phyloP scores from a whole-genome alignment of 2,113 vertebrate genomes.

The Spea multiplicata region DNA sequence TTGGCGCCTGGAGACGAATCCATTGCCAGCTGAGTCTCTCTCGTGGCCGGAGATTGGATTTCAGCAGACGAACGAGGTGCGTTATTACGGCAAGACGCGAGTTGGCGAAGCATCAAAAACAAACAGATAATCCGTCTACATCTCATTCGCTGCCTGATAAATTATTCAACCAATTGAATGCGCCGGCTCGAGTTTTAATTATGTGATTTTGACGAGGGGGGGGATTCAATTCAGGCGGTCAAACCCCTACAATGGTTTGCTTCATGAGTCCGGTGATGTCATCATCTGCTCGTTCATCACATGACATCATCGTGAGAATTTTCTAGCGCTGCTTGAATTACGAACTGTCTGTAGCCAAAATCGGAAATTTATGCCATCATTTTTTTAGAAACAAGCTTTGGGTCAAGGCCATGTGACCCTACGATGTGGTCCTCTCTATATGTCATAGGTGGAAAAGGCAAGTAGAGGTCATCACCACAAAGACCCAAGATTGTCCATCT shows the following conservation, averaged over 20 bases:
- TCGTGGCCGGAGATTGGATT: conserved; percentile 51
- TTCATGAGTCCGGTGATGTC: conserved; percentile 25
- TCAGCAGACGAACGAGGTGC: conserved; percentile 23
- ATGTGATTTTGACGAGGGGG: background rate
- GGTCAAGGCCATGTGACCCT: too few relatives aligned
- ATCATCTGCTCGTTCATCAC: background rate
- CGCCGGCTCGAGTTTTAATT: conserved; percentile 23
- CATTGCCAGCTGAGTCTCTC: conserved; percentile 13
- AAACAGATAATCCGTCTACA: conserved; percentile 17
- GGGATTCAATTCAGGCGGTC: background rate
- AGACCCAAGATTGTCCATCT: too few relatives aligned
- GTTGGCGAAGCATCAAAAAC: background rate
- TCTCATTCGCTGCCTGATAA: conserved; percentile 45
- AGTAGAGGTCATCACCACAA: too few relatives aligned
- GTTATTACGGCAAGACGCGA: conserved; percentile 1
- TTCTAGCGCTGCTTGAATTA: too few relatives aligned
- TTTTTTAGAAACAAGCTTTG: too few relatives aligned
- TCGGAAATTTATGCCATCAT: too few relatives aligned
- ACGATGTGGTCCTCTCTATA: too few relatives aligned
- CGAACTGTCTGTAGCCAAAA: too few relatives aligned
- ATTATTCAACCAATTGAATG: conserved; percentile 57
- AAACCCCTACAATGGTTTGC: background rate
- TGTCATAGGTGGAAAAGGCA: too few relatives aligned
- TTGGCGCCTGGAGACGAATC: background rate
- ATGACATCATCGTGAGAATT: background rate